Evolutionary conservation across 2,797 vertebrate species (phyloP).

Genomic region (Leontocebus nigricollis): DNA sequence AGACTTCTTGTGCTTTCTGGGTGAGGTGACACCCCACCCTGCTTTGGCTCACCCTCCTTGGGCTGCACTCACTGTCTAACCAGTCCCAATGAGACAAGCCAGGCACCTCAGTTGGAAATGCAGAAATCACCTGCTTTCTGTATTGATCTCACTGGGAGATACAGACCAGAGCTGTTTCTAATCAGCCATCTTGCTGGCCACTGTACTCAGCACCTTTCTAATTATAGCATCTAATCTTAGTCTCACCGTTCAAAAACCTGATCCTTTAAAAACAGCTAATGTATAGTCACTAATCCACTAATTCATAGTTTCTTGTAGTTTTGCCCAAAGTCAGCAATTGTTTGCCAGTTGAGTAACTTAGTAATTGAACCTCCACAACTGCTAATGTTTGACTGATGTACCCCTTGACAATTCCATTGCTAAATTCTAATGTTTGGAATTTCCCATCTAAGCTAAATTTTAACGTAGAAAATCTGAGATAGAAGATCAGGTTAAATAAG

Average conservation of each 20-base stretch:
- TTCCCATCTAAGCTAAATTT: neutral
- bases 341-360: conserved; percentile 33
- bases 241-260: conserved; percentile 42
- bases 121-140: too few species aligned
- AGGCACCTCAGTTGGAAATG: too few species aligned
- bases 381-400: neutral
- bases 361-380: conserved; percentile 11
- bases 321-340: conserved; percentile 59
- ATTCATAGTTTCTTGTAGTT: conserved; percentile 45
- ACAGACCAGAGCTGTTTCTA: too few species aligned
- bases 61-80: too few species aligned
- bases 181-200: too few species aligned
- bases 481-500: neutral
- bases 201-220: neutral
- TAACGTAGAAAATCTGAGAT: neutral
- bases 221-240: conserved; percentile 39
- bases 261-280: conserved; percentile 64
- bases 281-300: conserved; percentile 47
- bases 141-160: too few species aligned
- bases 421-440: conserved; percentile 15
- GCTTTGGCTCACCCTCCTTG: too few species aligned
- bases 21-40: too few species aligned
- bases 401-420: neutral
- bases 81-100: too few species aligned
- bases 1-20: too few species aligned